Evolutionary conservation across 2,888 invertebrate genomes (phyloP).

Genomic region (Ommatoiulus sabulosus): DNA sequence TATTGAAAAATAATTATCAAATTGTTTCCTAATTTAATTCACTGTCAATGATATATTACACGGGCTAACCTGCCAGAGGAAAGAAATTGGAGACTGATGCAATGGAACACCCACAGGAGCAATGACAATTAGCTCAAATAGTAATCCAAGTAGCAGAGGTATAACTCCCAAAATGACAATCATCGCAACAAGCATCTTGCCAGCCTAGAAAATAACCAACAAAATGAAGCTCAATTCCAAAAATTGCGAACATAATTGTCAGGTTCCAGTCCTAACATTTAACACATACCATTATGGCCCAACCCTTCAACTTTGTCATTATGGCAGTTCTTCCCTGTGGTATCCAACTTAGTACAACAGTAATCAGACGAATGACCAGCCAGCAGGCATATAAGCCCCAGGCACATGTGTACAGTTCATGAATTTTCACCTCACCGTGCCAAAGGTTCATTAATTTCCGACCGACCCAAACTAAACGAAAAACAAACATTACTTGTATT

Average conservation of each 20-base stretch:
- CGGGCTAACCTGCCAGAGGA: conserved; percentile 70
- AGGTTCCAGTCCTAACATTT: not conserved
- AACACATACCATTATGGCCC: conserved; percentile 66
- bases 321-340: conserved; percentile 84
- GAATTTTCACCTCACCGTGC: conserved; percentile 80
- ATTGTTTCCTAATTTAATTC: not conserved
- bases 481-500: conserved; percentile 58
- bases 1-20: conserved; percentile 44
- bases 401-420: conserved; percentile 96
- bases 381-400: conserved; percentile 96
- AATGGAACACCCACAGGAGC: conserved; percentile 93
- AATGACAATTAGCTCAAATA: conserved; percentile 88
- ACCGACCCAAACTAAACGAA: conserved; percentile 80
- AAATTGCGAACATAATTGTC: not conserved
- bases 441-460: conserved; percentile 88
- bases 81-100: conserved; percentile 82
- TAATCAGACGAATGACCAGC: conserved; percentile 86
- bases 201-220: conserved; percentile 69
- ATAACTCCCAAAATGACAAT: conserved; percentile 85
- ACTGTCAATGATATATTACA: not conserved
- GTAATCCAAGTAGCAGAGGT: conserved; percentile 89
- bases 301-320: conserved; percentile 62
- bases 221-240: not conserved
- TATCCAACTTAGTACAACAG: conserved; percentile 86
- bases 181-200: conserved; percentile 79